phyloP scores from a whole-genome alignment of 1,140 invertebrate genomes.

The Lutraria rhynchaena region DNA sequence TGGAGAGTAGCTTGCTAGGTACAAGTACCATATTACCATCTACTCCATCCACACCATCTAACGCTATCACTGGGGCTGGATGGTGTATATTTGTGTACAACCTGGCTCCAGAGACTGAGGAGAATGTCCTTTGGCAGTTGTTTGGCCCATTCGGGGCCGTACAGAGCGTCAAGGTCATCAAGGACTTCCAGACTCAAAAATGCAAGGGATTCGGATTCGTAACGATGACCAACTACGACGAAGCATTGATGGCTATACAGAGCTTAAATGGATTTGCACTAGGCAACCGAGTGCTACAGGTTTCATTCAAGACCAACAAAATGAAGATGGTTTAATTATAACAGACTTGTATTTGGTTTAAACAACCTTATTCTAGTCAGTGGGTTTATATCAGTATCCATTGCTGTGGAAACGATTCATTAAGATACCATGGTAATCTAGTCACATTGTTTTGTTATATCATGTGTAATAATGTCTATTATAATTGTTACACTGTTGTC shows the following conservation, averaged over 20 bases:
- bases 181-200: slow-evolving; percentile 98
- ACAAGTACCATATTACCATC: slow-evolving; percentile 72
- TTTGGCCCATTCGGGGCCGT: slow-evolving; percentile 99
- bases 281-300: slow-evolving; percentile 98
- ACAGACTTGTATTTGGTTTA: slow-evolving; percentile 19
- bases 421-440: slow-evolving; percentile 37
- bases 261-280: slow-evolving; percentile 98
- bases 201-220: slow-evolving; percentile 99
- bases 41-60: slow-evolving; percentile 66
- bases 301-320: slow-evolving; percentile 90
- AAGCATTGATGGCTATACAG: slow-evolving; percentile 98
- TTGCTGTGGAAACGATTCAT: slow-evolving; percentile 24
- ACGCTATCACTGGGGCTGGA: slow-evolving; percentile 78
- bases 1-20: slow-evolving; percentile 75
- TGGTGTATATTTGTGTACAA: slow-evolving; percentile 99
- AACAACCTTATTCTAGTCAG: slow-evolving; percentile 29
- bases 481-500: slow-evolving; percentile 11
- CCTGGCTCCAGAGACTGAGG: slow-evolving; percentile 98
- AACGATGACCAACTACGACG: slow-evolving; percentile 99
- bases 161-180: slow-evolving; percentile 97
- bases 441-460: slow-evolving; percentile 25
- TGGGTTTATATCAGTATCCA: not conserved
- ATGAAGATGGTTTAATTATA: slow-evolving; percentile 55
- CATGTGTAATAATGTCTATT: slow-evolving; percentile 3
- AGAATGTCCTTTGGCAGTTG: slow-evolving; percentile 98